phyloP scores from a whole-genome alignment of 2,113 vertebrate species.

The Antechinus flavipes region DNA sequence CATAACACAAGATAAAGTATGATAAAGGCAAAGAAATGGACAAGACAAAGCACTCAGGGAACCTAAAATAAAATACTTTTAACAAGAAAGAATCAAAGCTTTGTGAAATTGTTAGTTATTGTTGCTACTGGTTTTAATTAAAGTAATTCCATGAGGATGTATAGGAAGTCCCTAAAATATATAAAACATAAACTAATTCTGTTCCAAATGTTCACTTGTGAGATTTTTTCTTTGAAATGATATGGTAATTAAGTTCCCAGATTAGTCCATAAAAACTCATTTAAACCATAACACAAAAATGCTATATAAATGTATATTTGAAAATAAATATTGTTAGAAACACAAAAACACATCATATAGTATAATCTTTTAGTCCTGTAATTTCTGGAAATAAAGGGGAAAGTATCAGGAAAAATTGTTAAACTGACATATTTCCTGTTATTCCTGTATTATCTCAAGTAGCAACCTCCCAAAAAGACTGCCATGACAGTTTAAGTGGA shows the following conservation, averaged over 20 bases:
- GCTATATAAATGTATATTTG: neutral
- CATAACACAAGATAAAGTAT: neutral
- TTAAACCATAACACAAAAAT: neutral
- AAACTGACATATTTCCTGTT: neutral
- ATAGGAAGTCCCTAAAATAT: neutral
- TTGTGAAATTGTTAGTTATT: neutral
- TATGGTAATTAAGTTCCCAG: neutral
- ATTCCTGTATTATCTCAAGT: neutral
- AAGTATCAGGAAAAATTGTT: neutral
- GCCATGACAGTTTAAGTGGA: neutral
- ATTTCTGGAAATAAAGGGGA: neutral
- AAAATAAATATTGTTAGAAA: neutral
- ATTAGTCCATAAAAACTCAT: neutral
- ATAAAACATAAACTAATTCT: neutral
- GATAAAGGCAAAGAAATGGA: neutral
- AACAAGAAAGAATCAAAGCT: neutral
- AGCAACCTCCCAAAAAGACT: neutral
- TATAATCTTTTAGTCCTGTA: neutral
- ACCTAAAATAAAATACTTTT: neutral
- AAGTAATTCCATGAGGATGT: neutral
- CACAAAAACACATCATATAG: neutral
- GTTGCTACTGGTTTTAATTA: neutral
- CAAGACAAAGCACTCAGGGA: neutral
- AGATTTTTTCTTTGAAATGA: neutral
- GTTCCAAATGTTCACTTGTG: neutral